Conservation (phyloP, 1,140 invertebrate genomes). For the Lepidostoma basale region DNA sequence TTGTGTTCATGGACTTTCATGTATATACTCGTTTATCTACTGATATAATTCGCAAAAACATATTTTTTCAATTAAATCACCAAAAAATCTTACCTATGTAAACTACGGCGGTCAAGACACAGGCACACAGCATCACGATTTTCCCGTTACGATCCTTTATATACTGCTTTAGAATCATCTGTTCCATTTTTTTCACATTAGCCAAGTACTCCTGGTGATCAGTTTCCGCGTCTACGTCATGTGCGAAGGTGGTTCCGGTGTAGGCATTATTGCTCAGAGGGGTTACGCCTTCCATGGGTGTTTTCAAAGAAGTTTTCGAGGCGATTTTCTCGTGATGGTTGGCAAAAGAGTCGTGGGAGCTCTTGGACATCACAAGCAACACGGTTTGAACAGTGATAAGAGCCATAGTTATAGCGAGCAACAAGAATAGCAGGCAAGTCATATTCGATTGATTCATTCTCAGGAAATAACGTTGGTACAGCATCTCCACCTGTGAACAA, state of each 20-base stretch:
- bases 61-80: background rate
- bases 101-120: background rate
- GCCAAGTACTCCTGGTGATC: no score
- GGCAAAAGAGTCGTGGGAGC: background rate
- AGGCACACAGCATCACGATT: background rate
- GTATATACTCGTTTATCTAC: no score
- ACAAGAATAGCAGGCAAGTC: slow-evolving; percentile 78
- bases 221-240: no score
- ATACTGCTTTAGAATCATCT: no score
- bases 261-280: no score
- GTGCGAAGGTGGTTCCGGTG: no score
- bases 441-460: slow-evolving; percentile 92
- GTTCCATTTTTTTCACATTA: no score
- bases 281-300: no score
- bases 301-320: background rate
- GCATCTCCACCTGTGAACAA: slow-evolving; percentile 76
- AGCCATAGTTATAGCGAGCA: slow-evolving; percentile 71
- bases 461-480: slow-evolving; percentile 91
- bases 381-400: slow-evolving; percentile 58
- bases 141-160: background rate
- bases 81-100: background rate
- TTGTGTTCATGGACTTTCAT: no score
- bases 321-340: background rate
- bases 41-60: background rate
- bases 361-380: background rate